Base-by-base conservation (phyloP, 2,888 invertebrate species). In the Aphrophora alni region DNA sequence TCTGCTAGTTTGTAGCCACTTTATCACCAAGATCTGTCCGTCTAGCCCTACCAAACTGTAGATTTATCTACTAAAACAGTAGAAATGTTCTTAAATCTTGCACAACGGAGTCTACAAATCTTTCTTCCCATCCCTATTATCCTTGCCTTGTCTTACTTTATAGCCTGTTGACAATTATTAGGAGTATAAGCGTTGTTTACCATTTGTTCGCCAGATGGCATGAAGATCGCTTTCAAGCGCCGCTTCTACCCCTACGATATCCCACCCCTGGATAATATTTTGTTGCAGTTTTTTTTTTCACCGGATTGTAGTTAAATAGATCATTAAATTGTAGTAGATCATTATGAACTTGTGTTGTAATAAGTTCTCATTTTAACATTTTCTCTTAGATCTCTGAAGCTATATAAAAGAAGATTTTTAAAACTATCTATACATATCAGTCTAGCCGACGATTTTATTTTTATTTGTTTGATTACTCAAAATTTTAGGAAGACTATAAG, bases 161-260 rank as follows among this genome's bases (percentile, higher is more conserved):
- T 33, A 33, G 77, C 33, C 77, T 77, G 77, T 70, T 77, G 77
- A 77, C 77, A 77, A 68, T 69, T 73, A 73, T 73, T 73, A 38
- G 7, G 12, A 59, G 59, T 59, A 21, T 59, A 59, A 44, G n/a
- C 14, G 59, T 69, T 17, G 27, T 76, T 76, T 68, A 69, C 8
- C 77, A 77, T 68, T 77, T 77, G 77, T 70, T 69, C 69, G 70
- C 77, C 77, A 77, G 38, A 70, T 77, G 77, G 21, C 70, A 25
- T 38, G 59, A 59, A n/a, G 59, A 59, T 59, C 59, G 59, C 59
- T 59, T 59, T 59, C 59, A 59, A 59, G 59, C 59, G 59, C 59
- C 59, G 59, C 59, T 59, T n/a, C 24, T 5, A 38, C 27, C 73
- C 73, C 73, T 73, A 71, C 27, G 71, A 73, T 28, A 17, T 38